phyloP scores from a whole-genome alignment of 1,140 invertebrate species.

The Polypedilum vanderplanki region DNA sequence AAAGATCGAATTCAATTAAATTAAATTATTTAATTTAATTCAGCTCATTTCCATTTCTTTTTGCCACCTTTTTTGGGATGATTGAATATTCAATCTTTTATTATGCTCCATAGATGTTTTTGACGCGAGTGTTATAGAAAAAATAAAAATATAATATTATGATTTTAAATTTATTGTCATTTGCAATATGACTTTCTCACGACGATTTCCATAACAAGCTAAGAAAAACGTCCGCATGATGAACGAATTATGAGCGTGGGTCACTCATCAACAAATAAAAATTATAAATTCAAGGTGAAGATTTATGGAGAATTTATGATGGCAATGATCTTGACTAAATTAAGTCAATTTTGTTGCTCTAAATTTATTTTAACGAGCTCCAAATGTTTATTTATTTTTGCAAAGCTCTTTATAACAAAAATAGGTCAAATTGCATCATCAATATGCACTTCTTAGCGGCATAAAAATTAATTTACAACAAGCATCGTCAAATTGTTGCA shows the following conservation, averaged over 20 bases:
- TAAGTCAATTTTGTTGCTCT: background rate
- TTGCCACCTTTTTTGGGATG: no score
- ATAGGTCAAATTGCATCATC: conserved; percentile 1
- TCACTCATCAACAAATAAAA: background rate
- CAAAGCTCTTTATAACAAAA: background rate
- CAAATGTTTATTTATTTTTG: background rate
- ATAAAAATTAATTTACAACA: conserved; percentile 20
- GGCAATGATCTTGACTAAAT: conserved; percentile 4
- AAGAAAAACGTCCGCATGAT: background rate
- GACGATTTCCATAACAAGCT: background rate
- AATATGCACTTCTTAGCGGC: background rate
- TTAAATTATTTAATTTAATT: no score
- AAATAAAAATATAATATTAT: no score
- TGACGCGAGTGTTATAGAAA: no score
- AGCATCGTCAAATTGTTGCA: background rate
- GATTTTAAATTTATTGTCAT: no score
- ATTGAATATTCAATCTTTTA: no score
- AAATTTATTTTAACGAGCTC: background rate
- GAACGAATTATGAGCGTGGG: no score
- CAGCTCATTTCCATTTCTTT: no score
- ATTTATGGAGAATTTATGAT: conserved; percentile 7
- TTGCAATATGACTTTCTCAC: background rate
- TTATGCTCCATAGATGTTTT: no score
- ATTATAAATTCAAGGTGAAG: conserved; percentile 7
- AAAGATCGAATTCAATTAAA: no score